phyloP scores from a whole-genome alignment of 2,797 vertebrate genomes.

The Rhincodon typus region DNA sequence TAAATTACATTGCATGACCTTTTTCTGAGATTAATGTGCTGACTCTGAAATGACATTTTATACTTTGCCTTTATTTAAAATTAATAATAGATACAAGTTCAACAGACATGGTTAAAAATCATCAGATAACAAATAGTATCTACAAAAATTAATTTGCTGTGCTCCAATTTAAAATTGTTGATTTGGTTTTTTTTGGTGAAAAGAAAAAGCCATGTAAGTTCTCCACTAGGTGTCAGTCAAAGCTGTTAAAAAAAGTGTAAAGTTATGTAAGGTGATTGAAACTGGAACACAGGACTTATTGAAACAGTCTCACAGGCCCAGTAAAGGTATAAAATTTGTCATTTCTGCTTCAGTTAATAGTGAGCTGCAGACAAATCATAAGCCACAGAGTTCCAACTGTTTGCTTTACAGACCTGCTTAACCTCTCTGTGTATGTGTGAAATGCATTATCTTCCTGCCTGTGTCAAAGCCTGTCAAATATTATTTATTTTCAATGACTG shows the following conservation, averaged over 20 bases:
- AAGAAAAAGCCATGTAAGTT: not conserved
- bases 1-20: not conserved
- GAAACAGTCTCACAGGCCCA: not conserved
- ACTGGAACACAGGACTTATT: not conserved
- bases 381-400: not conserved
- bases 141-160: not conserved
- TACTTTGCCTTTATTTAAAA: not conserved
- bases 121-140: not conserved
- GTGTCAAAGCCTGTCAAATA: not conserved
- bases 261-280: not conserved
- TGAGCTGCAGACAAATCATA: not conserved
- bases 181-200: not conserved
- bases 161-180: not conserved
- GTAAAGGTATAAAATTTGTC: not conserved
- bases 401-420: not conserved
- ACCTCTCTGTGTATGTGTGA: not conserved
- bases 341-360: not conserved
- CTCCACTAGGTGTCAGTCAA: conserved; percentile 35
- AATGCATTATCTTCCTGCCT: not conserved
- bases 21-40: not conserved
- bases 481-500: not conserved
- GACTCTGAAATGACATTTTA: not conserved
- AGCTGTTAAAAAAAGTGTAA: not conserved
- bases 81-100: not conserved
- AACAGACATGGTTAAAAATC: not conserved